Base-by-base conservation (phyloP, 2,888 invertebrate genomes). In the Meteorus cinctellus region DNA sequence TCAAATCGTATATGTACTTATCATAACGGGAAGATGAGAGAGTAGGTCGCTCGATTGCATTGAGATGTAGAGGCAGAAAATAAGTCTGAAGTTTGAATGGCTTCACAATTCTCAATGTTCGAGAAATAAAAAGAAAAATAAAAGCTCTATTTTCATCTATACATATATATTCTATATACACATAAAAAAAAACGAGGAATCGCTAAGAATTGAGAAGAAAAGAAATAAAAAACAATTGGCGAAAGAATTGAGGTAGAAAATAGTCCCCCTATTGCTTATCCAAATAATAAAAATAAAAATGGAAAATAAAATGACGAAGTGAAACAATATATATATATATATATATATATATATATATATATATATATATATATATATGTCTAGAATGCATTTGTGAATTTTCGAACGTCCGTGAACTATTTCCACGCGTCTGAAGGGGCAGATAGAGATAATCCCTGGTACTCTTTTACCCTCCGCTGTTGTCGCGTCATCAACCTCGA, bases 31-130 rank as follows among this genome's bases (percentile, higher is more conserved):
- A 55, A 55, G 19, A 62, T 31, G 31, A 65, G 36, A 45, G 63
- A 76, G 68, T 72, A 59, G 74, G 74, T 75, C 72, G 75, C 70
- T 48, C 72, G 74, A 72, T 62, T 62, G 66, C 65, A 65, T 48
- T 66, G 41, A 71, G 60, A 67, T 67, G 27, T n/a, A 51, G 62
- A 73, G 55, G 63, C 59, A 51, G 69, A 71, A 70, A 71, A 70
- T 71, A 75, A 62, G 59, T 70, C 55, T 51, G 29, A 60, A 31
- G 29, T 48, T 45, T 68, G 34, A 72, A 72, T 72, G 63, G 71
- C 71, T 45, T 74, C 60, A 68, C 45, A 60, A 74, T 74, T 41
- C 68, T 68, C 74, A 74, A 68, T 74, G 74, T 74, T 59, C 72
- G 66, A 73, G 60, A 62, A 62, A 60, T 45, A n/a, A n/a, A 48